Conservation (phyloP, 2,113 vertebrate genomes). For the Strigops habroptila region DNA sequence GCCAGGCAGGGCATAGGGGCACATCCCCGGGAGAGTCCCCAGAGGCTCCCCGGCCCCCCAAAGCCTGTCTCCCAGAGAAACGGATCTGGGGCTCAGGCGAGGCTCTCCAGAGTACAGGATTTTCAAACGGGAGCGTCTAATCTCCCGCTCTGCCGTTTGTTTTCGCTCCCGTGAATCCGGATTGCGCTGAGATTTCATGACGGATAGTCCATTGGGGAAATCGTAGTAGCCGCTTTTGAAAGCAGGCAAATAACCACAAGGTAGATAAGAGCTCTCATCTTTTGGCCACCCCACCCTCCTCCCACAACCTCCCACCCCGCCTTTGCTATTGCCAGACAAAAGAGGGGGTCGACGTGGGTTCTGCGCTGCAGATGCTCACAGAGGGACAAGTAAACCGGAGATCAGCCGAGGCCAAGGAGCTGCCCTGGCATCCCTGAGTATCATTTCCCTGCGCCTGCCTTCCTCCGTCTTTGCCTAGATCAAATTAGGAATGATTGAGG, state of each 20-base stretch:
- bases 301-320: neutral
- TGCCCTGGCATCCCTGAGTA: neutral
- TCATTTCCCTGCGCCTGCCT: neutral
- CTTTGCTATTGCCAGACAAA: neutral
- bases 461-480: neutral
- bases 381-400: neutral
- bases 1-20: neutral
- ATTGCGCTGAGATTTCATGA: neutral
- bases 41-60: neutral
- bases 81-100: neutral
- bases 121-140: neutral
- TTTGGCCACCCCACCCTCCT: neutral
- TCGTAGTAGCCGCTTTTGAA: neutral
- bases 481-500: neutral
- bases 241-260: neutral
- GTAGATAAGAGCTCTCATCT: neutral
- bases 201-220: neutral
- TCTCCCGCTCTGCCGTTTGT: neutral
- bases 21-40: neutral
- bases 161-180: neutral
- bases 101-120: neutral
- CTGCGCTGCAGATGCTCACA: constrained; percentile 20
- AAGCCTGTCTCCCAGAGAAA: neutral
- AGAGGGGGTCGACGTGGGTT: neutral
- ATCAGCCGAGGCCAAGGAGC: neutral